Evolutionary conservation across 2,888 invertebrate genomes (phyloP).

Genomic region (Amphimallon solstitiale): DNA sequence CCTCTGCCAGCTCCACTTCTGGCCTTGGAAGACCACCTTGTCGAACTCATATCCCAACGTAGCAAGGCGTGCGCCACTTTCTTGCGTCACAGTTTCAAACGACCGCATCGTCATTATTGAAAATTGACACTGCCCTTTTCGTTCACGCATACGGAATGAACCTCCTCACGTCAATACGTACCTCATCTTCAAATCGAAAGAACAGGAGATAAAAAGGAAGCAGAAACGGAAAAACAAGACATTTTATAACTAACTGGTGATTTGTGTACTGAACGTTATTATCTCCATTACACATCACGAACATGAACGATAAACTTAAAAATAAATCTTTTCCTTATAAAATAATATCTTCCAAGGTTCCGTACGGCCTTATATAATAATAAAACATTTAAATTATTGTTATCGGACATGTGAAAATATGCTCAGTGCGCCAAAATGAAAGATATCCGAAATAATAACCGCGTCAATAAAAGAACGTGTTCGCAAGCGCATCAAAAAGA

Average conservation of each 20-base stretch:
- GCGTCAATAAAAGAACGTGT: slow-evolving; percentile 9
- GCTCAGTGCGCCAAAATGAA: slow-evolving; percentile 45
- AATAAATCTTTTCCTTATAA: slow-evolving; percentile 4
- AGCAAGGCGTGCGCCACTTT: slow-evolving; percentile 76
- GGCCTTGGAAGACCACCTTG: slow-evolving; percentile 70
- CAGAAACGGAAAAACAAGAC: no score
- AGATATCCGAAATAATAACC: slow-evolving; percentile 9
- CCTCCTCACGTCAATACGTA: no score
- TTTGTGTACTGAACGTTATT: no score
- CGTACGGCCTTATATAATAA: slow-evolving; percentile 53
- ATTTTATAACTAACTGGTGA: no score
- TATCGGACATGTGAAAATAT: slow-evolving; percentile 29
- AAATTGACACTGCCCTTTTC: slow-evolving; percentile 43
- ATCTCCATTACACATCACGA: background rate
- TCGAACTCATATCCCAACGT: slow-evolving; percentile 67
- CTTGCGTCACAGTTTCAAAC: slow-evolving; percentile 74
- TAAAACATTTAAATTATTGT: slow-evolving; percentile 11
- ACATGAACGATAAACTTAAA: background rate
- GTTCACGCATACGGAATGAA: no score
- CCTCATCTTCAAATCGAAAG: no score
- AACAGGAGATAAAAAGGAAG: no score
- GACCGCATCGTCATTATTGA: slow-evolving; percentile 51
- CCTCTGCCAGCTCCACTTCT: slow-evolving; percentile 62
- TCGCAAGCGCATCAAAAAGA: slow-evolving; percentile 1
- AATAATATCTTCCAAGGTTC: slow-evolving; percentile 47